Evolutionary conservation across 2,113 vertebrate species (phyloP), one percentile per base, ranked within the genome.

Genomic region (Tenrec ecaudatus): DNA sequence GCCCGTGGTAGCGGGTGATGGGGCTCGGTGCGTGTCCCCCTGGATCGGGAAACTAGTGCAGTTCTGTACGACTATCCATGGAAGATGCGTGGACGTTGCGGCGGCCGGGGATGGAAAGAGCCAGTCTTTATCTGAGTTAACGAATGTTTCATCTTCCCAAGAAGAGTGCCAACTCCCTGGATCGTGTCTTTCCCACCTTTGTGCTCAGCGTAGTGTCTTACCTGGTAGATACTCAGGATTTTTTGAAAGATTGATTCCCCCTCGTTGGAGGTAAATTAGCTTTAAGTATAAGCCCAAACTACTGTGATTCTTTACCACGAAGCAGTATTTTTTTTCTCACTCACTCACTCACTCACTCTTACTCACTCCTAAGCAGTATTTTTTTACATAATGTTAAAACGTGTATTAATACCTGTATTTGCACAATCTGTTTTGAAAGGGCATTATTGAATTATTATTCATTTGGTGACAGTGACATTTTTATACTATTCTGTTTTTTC

Each of bases 311-410:
- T 71, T 62, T 29, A 53, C 40, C 19, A 9, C n/a, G 33, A 60
- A 33, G 10, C 57, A 82, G 62, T 60, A 20, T 73, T 93, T 91
- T 81, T n/a, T n/a, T n/a, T n/a, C n/a, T n/a, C n/a, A n/a, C n/a
- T n/a, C n/a, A n/a, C n/a, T n/a, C n/a, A n/a, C n/a, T n/a, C n/a
- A n/a, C n/a, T n/a, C n/a, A n/a, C n/a, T n/a, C n/a, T n/a, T n/a
- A n/a, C n/a, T n/a, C n/a, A n/a, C n/a, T n/a, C n/a, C n/a, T n/a
- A 60, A 33, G 10, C 57, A 82, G 62, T 60, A 20, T 73, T 93
- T 91, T n/a, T 75, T 43, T 29, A 77, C 64, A 53, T 53, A 1
- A 29, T 80, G 58, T 31, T 27, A 22, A 83, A 64, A 73, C 75
- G 29, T 14, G 47, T 53, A 53, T 27, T 84, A 64, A 2, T 47